Percentiles rank a stretch among this genome's conserved stretches.
Evolutionary conservation across 1,140 invertebrate genomes (phyloP).

Genomic region (Drosophila prosaltans): DNA sequence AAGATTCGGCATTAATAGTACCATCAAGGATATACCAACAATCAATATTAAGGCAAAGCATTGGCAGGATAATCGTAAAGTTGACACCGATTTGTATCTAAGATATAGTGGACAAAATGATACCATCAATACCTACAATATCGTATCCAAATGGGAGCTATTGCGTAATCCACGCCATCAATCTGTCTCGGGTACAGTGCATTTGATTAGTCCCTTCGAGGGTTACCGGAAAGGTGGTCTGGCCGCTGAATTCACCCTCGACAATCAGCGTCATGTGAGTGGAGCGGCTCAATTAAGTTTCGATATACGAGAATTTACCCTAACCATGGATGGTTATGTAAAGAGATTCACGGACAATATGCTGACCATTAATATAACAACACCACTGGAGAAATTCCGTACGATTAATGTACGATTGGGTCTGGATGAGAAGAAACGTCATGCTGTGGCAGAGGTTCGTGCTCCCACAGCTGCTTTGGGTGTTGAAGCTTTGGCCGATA

Average conservation of each 20-base stretch:
- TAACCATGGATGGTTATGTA: constrained; percentile 86
- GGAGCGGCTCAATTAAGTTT: constrained; percentile 88
- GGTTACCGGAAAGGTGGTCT: constrained; percentile 87
- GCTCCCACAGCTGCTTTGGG: constrained; percentile 87
- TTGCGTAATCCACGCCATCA: constrained; percentile 74
- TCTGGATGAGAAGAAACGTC: constrained; percentile 87
- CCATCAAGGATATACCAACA: constrained; percentile 85
- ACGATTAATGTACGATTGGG: constrained; percentile 88
- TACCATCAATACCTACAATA: constrained; percentile 83
- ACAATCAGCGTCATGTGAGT: constrained; percentile 85
- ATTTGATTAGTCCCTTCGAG: constrained; percentile 85
- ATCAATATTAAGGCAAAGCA: constrained; percentile 85
- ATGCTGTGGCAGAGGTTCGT: constrained; percentile 88
- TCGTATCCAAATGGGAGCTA: constrained; percentile 85
- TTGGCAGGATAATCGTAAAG: constrained; percentile 83
- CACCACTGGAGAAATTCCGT: constrained; percentile 87
- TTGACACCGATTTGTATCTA: constrained; percentile 84
- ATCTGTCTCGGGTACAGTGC: constrained; percentile 85
- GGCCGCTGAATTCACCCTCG: constrained; percentile 86
- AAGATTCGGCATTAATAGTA: constrained; percentile 85
- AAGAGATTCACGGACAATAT: constrained; percentile 87
- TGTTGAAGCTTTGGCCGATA: constrained; percentile 86
- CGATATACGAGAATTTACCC: constrained; percentile 87
- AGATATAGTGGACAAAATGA: constrained; percentile 71
- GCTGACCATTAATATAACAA: constrained; percentile 88